Conservation (phyloP, 2,113 vertebrate genomes). For the Isichthys henryi region DNA sequence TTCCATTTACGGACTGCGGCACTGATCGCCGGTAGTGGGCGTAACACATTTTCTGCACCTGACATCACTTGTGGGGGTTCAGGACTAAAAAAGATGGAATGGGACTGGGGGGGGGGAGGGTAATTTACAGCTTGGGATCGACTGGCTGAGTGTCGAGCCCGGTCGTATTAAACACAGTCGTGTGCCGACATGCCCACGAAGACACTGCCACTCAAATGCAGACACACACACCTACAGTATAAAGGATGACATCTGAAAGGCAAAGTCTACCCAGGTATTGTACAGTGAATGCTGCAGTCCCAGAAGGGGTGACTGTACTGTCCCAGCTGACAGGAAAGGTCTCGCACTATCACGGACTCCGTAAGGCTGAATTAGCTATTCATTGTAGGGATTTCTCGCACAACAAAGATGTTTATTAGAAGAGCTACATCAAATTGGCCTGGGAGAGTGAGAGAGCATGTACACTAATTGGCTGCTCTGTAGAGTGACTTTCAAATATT, state of each 20-base stretch:
- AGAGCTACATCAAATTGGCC: not conserved
- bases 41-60: constrained; percentile 39
- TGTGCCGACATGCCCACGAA: not conserved
- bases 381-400: not conserved
- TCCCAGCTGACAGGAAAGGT: not conserved
- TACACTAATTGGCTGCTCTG: constrained; percentile 34
- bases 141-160: not conserved
- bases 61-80: constrained; percentile 37
- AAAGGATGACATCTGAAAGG: not conserved
- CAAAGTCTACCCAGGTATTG: not conserved
- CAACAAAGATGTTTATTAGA: constrained; percentile 11
- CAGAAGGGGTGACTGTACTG: not conserved
- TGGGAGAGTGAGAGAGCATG: not conserved
- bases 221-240: not conserved
- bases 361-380: constrained; percentile 10
- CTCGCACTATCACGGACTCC: not conserved
- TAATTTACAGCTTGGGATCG: not conserved
- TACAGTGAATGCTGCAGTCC: not conserved
- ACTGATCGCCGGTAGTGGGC: constrained; percentile 33
- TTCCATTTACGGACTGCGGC: constrained; percentile 48
- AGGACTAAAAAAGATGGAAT: not conserved
- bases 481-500: constrained; percentile 62
- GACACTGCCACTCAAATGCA: not conserved
- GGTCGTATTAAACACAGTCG: not conserved
- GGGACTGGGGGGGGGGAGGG: constrained; percentile 2